Percentiles rank a stretch among this genome's conserved stretches.
Conservation (phyloP, 2,113 vertebrate species). For the Lamprologus tigripictilis region DNA sequence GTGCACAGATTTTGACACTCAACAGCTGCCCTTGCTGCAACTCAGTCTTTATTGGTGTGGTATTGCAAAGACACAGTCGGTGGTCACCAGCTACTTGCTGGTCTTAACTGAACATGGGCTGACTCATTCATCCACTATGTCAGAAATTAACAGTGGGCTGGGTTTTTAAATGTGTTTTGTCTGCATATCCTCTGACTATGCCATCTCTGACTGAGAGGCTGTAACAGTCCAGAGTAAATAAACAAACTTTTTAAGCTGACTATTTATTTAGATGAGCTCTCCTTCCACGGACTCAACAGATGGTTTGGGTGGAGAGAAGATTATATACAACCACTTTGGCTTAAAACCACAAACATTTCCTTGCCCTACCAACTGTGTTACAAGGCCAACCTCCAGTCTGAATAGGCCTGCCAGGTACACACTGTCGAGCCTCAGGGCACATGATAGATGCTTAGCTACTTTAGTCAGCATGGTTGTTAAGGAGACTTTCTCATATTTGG, state of each 20-base stretch:
- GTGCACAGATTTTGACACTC: neutral
- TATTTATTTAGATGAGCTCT: constrained; percentile 7
- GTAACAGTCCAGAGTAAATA: neutral
- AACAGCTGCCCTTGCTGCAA: neutral
- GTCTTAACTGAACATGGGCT: neutral
- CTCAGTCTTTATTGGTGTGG: neutral
- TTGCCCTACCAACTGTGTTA: constrained; percentile 11
- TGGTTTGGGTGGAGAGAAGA: constrained; percentile 62
- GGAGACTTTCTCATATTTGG: neutral
- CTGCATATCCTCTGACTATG: neutral
- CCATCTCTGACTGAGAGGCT: neutral
- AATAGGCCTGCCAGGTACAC: constrained; percentile 24
- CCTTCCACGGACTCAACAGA: constrained; percentile 35
- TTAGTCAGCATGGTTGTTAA: neutral
- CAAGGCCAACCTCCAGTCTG: neutral
- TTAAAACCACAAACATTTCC: constrained; percentile 62
- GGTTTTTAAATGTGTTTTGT: neutral
- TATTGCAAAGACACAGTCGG: neutral
- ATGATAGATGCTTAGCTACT: constrained; percentile 7
- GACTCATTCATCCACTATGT: neutral
- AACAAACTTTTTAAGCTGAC: neutral
- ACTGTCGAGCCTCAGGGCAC: neutral
- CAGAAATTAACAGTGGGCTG: neutral
- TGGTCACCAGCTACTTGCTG: constrained; percentile 6
- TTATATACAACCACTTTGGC: constrained; percentile 55